A percentile compares a stretch with the other conserved stretches of the same genome.
These are phyloP conservation scores for Alectoris magna DNA, from an alignment of 2,797 vertebrate species.

Conservation along the genomic window DNA sequence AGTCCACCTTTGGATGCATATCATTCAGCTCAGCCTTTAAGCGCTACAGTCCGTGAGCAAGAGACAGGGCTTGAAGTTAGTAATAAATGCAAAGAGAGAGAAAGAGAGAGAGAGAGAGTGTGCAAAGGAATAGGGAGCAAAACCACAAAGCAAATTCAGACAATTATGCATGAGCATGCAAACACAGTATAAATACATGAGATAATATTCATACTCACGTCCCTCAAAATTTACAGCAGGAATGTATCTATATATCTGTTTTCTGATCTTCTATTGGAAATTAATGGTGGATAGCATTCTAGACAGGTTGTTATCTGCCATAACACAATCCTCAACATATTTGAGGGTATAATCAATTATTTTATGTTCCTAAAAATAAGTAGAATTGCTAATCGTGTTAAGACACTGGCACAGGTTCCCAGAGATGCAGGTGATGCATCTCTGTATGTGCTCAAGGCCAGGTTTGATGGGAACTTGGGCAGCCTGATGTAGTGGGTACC, in stretches of 20 bases:
- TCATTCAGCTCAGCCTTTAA: slow-evolving; percentile 93
- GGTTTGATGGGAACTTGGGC: not conserved
- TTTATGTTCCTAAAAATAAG: not conserved
- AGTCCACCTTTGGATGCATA: slow-evolving; percentile 88
- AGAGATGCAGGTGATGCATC: not conserved
- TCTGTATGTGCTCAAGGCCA: not conserved
- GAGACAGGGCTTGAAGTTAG: slow-evolving; percentile 82
- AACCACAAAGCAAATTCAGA: slow-evolving; percentile 56
- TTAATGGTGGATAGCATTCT: slow-evolving; percentile 5
- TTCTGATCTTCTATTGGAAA: not conserved
- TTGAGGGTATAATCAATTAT: not conserved
- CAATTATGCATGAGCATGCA: not conserved
- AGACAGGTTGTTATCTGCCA: not conserved
- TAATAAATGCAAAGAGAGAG: slow-evolving; percentile 72
- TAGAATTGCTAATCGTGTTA: not conserved
- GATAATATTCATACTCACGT: not conserved
- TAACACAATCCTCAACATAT: not conserved
- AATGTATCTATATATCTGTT: not conserved
- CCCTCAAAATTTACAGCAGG: not conserved
- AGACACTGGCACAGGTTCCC: not conserved
- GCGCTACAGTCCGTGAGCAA: slow-evolving; percentile 85
- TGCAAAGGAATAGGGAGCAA: slow-evolving; percentile 75
- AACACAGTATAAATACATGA: not conserved
- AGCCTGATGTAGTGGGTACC: not conserved
- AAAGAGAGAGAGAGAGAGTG: slow-evolving; percentile 62